A percentile compares a stretch with the other conserved stretches of the same genome.
Evolutionary conservation across 37 sponge, comb jelly and placozoan species (phyloP).

Genomic region (Hormiphora californensis): DNA sequence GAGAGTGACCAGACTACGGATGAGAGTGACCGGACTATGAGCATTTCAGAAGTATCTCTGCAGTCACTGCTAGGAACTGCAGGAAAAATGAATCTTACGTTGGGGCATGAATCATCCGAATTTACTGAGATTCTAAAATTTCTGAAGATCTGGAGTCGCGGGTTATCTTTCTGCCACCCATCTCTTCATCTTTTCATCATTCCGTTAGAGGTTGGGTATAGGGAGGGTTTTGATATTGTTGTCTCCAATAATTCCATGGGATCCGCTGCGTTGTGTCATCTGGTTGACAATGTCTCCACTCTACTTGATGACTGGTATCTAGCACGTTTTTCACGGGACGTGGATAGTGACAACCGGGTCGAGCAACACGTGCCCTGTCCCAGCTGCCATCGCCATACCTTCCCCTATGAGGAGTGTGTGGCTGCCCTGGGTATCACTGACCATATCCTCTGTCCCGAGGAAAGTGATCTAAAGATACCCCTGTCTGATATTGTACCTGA

Average conservation of each 20-base stretch:
- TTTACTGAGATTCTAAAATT: too few relatives aligned
- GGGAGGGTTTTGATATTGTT: background rate
- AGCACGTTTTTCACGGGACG: background rate
- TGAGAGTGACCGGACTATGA: too few relatives aligned
- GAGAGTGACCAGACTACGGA: too few relatives aligned
- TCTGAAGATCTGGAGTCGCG: conserved; percentile 34
- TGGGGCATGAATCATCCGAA: too few relatives aligned
- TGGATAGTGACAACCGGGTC: conserved; percentile 9
- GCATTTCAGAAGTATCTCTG: too few relatives aligned
- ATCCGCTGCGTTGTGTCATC: conserved; percentile 9
- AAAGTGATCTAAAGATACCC: background rate
- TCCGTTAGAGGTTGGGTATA: background rate
- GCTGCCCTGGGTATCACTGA: background rate
- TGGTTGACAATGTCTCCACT: conserved; percentile 21
- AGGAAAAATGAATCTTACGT: too few relatives aligned
- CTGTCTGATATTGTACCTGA: background rate
- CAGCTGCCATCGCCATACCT: background rate
- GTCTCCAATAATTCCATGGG: conserved; percentile 34
- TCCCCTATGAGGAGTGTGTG: conserved; percentile 50
- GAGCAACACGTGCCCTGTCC: conserved; percentile 25
- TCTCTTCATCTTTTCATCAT: conserved; percentile 40
- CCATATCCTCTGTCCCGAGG: conserved; percentile 27
- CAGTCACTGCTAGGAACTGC: too few relatives aligned
- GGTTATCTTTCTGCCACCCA: conserved; percentile 33
- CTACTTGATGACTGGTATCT: conserved; percentile 43